Evolutionary conservation across 2,888 invertebrate genomes (phyloP).

Genomic region (Zonitis immaculata): DNA sequence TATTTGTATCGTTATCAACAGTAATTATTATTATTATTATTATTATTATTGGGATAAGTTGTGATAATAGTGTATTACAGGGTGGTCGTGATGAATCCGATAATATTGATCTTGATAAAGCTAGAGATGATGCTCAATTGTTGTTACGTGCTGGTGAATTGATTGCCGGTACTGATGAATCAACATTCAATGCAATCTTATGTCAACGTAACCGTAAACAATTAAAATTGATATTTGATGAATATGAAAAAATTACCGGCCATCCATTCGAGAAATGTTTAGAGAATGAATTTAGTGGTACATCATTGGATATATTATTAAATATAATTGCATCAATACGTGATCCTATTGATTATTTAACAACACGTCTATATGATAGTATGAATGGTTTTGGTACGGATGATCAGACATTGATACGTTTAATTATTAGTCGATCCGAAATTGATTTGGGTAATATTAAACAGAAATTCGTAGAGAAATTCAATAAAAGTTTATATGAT

Average conservation of each 20-base stretch:
- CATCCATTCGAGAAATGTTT: conserved; percentile 75
- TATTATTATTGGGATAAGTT: too few relatives aligned
- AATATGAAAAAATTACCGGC: conserved; percentile 72
- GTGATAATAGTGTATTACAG: too few relatives aligned
- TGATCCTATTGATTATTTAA: conserved; percentile 75
- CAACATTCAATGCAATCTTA: conserved; percentile 76
- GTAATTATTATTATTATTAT: too few relatives aligned
- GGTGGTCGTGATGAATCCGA: conserved; percentile 78
- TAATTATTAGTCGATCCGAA: conserved; percentile 66
- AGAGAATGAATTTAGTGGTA: conserved; percentile 74
- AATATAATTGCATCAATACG: conserved; percentile 69
- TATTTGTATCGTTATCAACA: conserved; percentile 79
- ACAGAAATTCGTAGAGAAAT: conserved; percentile 64
- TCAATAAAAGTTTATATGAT: conserved; percentile 67
- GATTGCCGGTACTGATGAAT: conserved; percentile 76
- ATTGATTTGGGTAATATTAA: conserved; percentile 67
- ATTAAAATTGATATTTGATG: conserved; percentile 53
- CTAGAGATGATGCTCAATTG: conserved; percentile 77
- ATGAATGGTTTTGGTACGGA: conserved; percentile 70
- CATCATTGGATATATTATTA: conserved; percentile 69
- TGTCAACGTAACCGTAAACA: conserved; percentile 72
- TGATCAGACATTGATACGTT: conserved; percentile 65
- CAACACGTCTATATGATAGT: conserved; percentile 66
- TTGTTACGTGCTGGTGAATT: conserved; percentile 69
- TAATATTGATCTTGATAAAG: conserved; percentile 64